These are phyloP conservation scores for Trachelipus rathkii DNA, from an alignment of 1,140 invertebrate species.

Conservation along the genomic window DNA sequence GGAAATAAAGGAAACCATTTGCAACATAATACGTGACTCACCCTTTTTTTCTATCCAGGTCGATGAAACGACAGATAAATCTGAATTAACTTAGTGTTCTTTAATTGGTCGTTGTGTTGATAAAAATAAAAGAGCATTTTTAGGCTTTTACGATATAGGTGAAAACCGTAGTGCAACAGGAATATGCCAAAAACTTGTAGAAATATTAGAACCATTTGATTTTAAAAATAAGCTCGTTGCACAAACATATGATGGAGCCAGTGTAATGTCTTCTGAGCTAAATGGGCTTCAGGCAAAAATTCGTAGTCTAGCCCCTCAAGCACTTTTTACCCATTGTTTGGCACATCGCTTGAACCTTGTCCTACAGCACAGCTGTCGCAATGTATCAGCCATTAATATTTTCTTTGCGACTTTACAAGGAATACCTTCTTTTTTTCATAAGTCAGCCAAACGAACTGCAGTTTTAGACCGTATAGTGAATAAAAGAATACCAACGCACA, in stretches of 20 bases:
- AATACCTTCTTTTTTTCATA: conserved; percentile 31
- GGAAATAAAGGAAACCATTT: conserved; percentile 23
- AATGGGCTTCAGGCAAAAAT: conserved; percentile 31
- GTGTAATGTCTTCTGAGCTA: conserved; percentile 32
- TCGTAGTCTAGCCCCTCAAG: neutral
- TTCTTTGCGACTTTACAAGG: conserved; percentile 32
- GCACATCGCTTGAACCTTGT: conserved; percentile 2
- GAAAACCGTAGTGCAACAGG: conserved; percentile 22
- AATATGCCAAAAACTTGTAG: conserved; percentile 16
- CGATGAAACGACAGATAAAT: conserved; percentile 36
- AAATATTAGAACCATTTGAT: conserved; percentile 24
- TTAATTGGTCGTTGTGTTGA: conserved; percentile 29
- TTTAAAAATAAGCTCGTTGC: conserved; percentile 35
- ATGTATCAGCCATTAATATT: conserved; percentile 14
- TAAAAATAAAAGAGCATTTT: conserved; percentile 36
- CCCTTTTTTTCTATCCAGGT: conserved; percentile 28
- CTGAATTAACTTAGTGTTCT: conserved; percentile 25
- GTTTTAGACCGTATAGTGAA: conserved; percentile 22
- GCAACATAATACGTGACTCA: conserved; percentile 20
- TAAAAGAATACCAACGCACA: conserved; percentile 9
- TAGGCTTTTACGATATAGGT: conserved; percentile 27
- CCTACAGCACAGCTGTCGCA: neutral
- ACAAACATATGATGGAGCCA: conserved; percentile 38
- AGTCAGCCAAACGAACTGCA: conserved; percentile 27
- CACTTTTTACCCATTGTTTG: conserved; percentile 12